Conservation (phyloP, 2,888 invertebrate genomes). For the Oligia latruncula region DNA sequence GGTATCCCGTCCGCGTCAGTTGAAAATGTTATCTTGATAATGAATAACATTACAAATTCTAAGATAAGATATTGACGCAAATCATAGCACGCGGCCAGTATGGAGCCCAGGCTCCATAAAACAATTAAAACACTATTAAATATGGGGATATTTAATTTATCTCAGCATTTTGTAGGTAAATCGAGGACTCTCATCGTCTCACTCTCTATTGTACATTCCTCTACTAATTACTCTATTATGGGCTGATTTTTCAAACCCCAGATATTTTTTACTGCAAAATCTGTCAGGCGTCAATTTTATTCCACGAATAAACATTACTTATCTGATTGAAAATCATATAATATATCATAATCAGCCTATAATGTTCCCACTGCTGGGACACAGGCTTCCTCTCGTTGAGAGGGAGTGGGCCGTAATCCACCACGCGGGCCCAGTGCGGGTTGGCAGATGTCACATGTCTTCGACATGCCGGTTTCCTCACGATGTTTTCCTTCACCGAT, state of each 20-base stretch:
- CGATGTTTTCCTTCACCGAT: no score
- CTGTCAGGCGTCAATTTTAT: neutral
- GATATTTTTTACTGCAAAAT: neutral
- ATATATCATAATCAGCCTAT: no score
- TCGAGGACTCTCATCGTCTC: neutral
- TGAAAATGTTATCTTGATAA: conserved; percentile 42
- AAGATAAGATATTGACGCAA: conserved; percentile 62
- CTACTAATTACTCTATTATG: neutral
- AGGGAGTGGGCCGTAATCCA: no score
- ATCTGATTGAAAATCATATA: neutral
- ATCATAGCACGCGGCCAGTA: conserved; percentile 43
- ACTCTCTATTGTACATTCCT: neutral
- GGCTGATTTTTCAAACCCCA: neutral
- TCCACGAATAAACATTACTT: neutral
- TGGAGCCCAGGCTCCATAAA: conserved; percentile 18
- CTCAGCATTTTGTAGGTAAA: neutral
- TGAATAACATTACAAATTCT: conserved; percentile 46
- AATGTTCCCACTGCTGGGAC: no score
- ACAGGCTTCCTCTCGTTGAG: no score
- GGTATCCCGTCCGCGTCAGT: neutral
- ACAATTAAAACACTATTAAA: conserved; percentile 9
- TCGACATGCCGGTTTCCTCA: no score
- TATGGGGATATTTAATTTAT: neutral
- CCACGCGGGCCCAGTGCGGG: no score
- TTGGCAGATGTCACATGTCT: no score